These are phyloP conservation scores for Eilema depressum DNA, from an alignment of 2,888 invertebrate genomes.

Conservation along the genomic window DNA sequence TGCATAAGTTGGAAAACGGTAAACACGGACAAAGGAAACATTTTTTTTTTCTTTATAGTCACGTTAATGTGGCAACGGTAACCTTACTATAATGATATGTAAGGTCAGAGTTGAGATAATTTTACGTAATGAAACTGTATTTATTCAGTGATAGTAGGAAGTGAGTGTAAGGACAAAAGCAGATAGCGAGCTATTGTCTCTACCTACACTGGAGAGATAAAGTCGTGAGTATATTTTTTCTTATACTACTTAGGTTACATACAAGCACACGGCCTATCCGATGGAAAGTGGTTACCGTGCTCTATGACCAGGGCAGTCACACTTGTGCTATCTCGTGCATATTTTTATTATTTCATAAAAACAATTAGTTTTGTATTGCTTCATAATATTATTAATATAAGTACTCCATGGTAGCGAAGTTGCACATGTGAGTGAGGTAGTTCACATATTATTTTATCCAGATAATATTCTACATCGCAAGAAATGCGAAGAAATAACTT, in stretches of 20 bases:
- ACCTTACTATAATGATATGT: neutral
- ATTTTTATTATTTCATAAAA: no score
- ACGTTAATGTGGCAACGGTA: neutral
- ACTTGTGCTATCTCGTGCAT: no score
- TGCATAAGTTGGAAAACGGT: conserved; percentile 9
- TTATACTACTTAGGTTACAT: no score
- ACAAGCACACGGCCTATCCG: no score
- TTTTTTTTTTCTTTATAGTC: neutral
- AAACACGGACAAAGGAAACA: neutral
- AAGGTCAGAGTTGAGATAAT: neutral
- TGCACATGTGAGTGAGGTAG: no score
- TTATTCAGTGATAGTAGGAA: neutral
- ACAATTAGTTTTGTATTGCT: no score
- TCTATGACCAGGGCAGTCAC: no score
- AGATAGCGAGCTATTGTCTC: neutral
- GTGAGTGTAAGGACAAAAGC: neutral
- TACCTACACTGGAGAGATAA: neutral
- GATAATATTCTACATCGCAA: neutral
- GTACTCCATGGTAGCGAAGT: no score
- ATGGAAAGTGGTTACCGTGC: no score
- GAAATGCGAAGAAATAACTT: neutral
- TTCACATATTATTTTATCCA: no score
- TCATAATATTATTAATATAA: no score
- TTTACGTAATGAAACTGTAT: neutral
- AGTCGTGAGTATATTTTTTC: neutral